A percentile compares a stretch with the other conserved stretches of the same genome.
These are phyloP conservation scores for Melikaiella ostensackeni DNA, from an alignment of 2,888 invertebrate genomes.

Conservation along the genomic window DNA sequence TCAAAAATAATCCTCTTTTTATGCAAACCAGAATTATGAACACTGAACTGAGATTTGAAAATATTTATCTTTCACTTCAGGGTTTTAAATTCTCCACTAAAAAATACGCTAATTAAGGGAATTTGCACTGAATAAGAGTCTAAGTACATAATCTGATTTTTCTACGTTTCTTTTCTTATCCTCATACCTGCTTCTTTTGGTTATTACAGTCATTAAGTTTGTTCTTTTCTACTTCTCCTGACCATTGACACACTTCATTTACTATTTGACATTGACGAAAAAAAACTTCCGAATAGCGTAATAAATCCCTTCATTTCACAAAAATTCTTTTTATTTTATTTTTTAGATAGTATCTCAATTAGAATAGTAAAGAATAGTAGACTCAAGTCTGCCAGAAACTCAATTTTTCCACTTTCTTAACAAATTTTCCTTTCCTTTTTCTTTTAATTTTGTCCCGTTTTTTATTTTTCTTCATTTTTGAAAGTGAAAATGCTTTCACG, in stretches of 20 bases:
- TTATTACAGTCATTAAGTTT: constrained; percentile 23
- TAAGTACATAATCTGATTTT: constrained; percentile 12
- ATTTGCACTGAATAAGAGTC: constrained; percentile 18
- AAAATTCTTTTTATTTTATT: background rate
- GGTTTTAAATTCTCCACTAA: background rate
- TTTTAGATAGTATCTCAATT: background rate
- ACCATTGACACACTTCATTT: constrained; percentile 13
- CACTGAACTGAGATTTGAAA: background rate
- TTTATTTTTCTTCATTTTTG: no score
- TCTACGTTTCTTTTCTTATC: constrained; percentile 21
- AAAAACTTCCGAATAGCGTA: background rate
- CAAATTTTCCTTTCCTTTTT: no score
- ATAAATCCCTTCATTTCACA: background rate
- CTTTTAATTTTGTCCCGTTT: no score
- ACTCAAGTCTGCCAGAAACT: background rate
- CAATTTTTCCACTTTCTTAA: background rate
- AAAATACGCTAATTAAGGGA: background rate
- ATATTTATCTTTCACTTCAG: background rate
- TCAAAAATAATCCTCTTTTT: constrained; percentile 1
- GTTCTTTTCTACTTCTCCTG: background rate
- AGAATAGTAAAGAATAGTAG: background rate
- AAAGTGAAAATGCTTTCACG: no score
- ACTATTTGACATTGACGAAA: background rate
- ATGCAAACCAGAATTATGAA: background rate
- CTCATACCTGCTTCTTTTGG: constrained; percentile 4